Evolutionary conservation across 2,888 invertebrate genomes (phyloP), one percentile per base, ranked within the genome.

Genomic region (Altica lythri): DNA sequence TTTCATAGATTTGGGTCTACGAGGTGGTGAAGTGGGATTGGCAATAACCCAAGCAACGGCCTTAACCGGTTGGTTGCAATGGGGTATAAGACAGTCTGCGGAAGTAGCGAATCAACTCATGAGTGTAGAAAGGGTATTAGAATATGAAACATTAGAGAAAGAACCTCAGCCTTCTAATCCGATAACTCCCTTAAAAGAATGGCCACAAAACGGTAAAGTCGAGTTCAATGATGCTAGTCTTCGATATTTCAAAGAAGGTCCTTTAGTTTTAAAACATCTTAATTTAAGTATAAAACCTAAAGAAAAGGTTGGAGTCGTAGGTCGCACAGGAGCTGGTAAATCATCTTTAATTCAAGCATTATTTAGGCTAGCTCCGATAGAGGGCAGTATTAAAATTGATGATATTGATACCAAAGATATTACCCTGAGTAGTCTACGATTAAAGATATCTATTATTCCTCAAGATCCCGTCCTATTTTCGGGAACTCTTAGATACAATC

Each of bases 41-140:
- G 72, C 72, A 3, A 73, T 77, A 29, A 74, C 75, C 1, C 76
- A 77, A 67, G 62, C 72, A 2, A 62, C 74, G 19, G 64, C 67
- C 12, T 59, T 77, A 19, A 72, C 72, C 2, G 74, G 73, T 25
- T 85, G 86, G 83, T 83, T 88, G 72, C 88, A 88, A 71, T 95
- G 94, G 94, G 93, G 93, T 18, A 92, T 95, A 85, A 62, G 74
- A 10, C 75, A 75, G 56, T 74, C 72, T 64, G 71, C 69, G 8
- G 75, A 75, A 63, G 60, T 76, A 29, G 73, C 74, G 71, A 93
- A 91, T 69, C 88, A 86, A 65, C 90, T 92, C 90, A 92, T 90
- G 6, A 88, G 90, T 6, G 95, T 96, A 0, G 96, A 97, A 76
- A 83, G 95, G 75, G 82, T 90, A n/a, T 65, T 90, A 4, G 92